Conservation (phyloP, 2,797 vertebrate genomes). For the Salmo trutta region DNA sequence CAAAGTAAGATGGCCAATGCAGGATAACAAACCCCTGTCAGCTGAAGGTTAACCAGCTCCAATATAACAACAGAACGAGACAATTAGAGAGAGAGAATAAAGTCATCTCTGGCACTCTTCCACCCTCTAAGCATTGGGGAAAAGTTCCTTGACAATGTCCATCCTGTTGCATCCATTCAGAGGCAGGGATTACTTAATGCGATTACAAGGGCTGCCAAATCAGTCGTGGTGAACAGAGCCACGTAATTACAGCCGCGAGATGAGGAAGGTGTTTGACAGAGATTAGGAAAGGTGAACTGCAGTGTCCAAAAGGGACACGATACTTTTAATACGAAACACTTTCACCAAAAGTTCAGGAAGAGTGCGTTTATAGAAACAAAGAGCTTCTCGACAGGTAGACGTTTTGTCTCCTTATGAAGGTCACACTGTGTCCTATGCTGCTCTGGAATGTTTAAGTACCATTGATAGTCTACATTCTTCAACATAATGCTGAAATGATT, state of each 20-base stretch:
- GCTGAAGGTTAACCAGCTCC: slow-evolving; percentile 57
- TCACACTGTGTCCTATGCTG: neutral
- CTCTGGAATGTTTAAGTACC: neutral
- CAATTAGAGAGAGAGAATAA: slow-evolving; percentile 33
- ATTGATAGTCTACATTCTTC: neutral
- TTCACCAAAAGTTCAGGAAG: slow-evolving; percentile 22
- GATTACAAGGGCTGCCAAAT: slow-evolving; percentile 66
- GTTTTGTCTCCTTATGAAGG: neutral
- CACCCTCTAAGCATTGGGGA: slow-evolving; percentile 48
- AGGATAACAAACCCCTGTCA: slow-evolving; percentile 28
- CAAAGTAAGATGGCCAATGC: slow-evolving; percentile 14
- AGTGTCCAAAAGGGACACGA: slow-evolving; percentile 29
- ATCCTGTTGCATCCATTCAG: slow-evolving; percentile 53
- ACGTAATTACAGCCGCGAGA: slow-evolving; percentile 65
- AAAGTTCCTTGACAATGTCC: slow-evolving; percentile 62
- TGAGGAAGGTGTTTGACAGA: slow-evolving; percentile 70
- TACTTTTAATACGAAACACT: neutral
- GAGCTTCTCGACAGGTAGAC: slow-evolving; percentile 29
- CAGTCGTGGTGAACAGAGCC: slow-evolving; percentile 59
- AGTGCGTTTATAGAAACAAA: slow-evolving; percentile 19
- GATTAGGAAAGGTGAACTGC: slow-evolving; percentile 72
- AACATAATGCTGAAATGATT: too few species aligned
- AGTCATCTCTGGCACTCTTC: slow-evolving; percentile 44
- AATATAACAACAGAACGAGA: slow-evolving; percentile 19
- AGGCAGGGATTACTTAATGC: slow-evolving; percentile 70